Evolutionary conservation across 2,113 vertebrate genomes (phyloP).

Genomic region (Oreochromis tanganicae): DNA sequence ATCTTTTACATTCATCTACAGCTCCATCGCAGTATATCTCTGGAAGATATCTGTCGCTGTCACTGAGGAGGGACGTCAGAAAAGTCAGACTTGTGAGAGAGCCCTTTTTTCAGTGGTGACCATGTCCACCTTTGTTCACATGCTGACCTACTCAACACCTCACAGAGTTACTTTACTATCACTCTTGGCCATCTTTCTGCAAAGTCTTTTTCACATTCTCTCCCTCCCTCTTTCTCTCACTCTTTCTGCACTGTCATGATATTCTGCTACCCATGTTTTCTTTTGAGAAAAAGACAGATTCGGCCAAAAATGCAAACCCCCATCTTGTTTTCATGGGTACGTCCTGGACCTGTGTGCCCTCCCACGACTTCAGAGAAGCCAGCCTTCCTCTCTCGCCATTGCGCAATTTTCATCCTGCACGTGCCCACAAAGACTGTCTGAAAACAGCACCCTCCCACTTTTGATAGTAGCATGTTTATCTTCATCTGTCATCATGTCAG

Average conservation of each 20-base stretch:
- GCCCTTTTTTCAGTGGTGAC: neutral
- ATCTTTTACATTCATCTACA: slow-evolving; percentile 48
- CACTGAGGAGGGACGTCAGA: neutral
- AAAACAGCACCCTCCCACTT: slow-evolving; percentile 52
- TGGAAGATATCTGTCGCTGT: slow-evolving; percentile 22
- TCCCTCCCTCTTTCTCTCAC: neutral
- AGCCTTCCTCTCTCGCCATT: slow-evolving; percentile 55
- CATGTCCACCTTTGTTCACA: slow-evolving; percentile 43
- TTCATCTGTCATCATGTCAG: slow-evolving; percentile 70
- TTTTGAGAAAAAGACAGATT: neutral
- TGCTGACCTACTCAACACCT: slow-evolving; percentile 13
- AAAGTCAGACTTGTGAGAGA: slow-evolving; percentile 2
- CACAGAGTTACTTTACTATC: slow-evolving; percentile 63
- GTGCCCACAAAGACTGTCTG: slow-evolving; percentile 43
- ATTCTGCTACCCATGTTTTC: slow-evolving; percentile 45
- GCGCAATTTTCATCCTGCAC: slow-evolving; percentile 45
- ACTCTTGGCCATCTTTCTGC: slow-evolving; percentile 63
- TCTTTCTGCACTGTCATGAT: slow-evolving; percentile 48
- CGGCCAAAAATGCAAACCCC: slow-evolving; percentile 3
- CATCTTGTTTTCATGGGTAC: neutral
- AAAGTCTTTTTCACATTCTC: slow-evolving; percentile 1
- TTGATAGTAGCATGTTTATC: slow-evolving; percentile 69
- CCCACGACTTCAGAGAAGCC: slow-evolving; percentile 14
- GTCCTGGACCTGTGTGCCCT: slow-evolving; percentile 4
- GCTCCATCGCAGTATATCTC: slow-evolving; percentile 37